Conservation (phyloP, 2,797 vertebrate species). For the Myotis daubentonii region DNA sequence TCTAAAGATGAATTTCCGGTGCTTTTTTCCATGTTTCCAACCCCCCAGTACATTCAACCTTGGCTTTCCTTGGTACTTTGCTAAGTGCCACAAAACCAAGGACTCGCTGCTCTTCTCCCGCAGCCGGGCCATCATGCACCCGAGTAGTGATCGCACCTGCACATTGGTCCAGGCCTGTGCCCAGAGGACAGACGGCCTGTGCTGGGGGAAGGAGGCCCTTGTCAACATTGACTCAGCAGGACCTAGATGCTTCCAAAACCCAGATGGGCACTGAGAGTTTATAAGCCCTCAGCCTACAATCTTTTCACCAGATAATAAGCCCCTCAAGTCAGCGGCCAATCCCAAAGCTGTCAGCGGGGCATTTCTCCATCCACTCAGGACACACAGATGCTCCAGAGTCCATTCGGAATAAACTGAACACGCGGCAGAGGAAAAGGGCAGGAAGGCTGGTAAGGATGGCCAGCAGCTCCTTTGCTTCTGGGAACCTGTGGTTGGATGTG, state of each 20-base stretch:
- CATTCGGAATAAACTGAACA: neutral
- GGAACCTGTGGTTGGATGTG: neutral
- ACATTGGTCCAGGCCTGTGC: slow-evolving; percentile 50
- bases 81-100: slow-evolving; percentile 64
- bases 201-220: slow-evolving; percentile 30
- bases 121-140: neutral
- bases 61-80: slow-evolving; percentile 51
- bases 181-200: slow-evolving; percentile 70
- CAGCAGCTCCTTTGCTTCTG: neutral
- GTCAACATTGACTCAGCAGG: neutral
- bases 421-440: neutral
- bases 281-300: neutral
- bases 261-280: neutral
- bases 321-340: neutral
- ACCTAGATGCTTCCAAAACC: neutral
- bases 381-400: neutral
- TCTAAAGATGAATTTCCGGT: neutral
- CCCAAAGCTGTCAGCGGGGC: neutral
- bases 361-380: neutral
- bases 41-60: neutral
- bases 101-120: neutral
- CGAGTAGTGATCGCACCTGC: slow-evolving; percentile 56
- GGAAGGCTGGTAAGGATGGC: neutral
- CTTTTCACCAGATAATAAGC: slow-evolving; percentile 3
- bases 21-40: neutral